These are phyloP conservation scores for Orchesella cincta DNA, from an alignment of 1,140 invertebrate species.

Conservation along the genomic window DNA sequence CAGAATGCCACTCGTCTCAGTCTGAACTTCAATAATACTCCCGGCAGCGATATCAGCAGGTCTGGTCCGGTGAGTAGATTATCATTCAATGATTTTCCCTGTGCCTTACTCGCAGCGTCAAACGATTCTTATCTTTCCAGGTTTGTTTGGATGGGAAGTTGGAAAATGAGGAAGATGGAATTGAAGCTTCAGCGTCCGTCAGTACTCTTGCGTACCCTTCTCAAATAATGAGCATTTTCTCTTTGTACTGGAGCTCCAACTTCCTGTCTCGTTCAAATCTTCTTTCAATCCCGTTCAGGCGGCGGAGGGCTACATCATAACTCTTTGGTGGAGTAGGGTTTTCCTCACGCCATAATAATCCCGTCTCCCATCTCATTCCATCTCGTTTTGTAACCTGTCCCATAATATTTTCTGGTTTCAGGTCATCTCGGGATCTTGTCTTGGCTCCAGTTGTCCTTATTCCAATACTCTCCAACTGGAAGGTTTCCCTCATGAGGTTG, in stretches of 20 bases:
- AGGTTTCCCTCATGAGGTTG: background rate
- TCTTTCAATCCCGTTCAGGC: background rate
- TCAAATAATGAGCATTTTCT: constrained; percentile 6
- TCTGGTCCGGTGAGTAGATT: constrained; percentile 33
- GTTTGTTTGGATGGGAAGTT: constrained; percentile 12
- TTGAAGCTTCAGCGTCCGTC: too few species aligned
- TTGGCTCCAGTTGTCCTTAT: background rate
- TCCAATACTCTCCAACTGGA: background rate
- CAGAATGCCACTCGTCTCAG: constrained; percentile 11
- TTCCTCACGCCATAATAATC: background rate
- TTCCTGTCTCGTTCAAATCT: background rate
- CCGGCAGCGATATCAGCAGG: constrained; percentile 28
- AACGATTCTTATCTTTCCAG: constrained; percentile 1
- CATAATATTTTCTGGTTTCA: background rate
- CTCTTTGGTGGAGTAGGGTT: background rate
- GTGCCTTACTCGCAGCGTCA: background rate
- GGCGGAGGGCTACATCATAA: background rate
- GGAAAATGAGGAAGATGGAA: background rate
- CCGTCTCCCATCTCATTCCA: background rate
- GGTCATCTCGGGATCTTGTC: background rate
- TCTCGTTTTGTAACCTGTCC: background rate
- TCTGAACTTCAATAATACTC: constrained; percentile 30
- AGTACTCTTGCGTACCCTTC: background rate
- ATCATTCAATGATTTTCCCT: background rate
- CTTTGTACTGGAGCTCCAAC: background rate